phyloP scores from a whole-genome alignment of 2,113 vertebrate genomes.

The Mormoops blainvillei region DNA sequence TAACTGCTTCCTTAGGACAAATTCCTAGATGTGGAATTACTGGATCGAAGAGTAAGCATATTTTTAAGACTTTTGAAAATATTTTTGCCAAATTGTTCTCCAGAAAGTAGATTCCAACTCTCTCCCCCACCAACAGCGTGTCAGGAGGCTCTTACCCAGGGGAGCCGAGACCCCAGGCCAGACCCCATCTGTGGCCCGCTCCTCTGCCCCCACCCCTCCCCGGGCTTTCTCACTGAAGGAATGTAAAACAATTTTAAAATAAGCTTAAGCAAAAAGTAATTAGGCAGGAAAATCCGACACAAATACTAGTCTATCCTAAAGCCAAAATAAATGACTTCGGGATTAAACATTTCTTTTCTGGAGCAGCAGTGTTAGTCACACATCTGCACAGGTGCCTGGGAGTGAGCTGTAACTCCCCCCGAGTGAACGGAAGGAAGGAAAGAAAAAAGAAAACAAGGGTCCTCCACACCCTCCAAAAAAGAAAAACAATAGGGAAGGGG shows the following conservation, averaged over 20 bases:
- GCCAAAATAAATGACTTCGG: constrained; percentile 70
- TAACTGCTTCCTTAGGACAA: constrained; percentile 24
- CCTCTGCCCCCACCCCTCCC: not conserved
- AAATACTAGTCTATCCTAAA: constrained; percentile 58
- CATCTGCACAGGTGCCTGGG: not conserved
- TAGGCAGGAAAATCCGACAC: constrained; percentile 61
- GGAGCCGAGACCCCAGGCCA: not conserved
- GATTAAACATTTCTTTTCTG: constrained; percentile 59
- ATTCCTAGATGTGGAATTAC: constrained; percentile 47
- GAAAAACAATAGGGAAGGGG: not conserved
- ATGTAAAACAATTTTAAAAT: constrained; percentile 62
- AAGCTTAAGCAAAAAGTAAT: constrained; percentile 70
- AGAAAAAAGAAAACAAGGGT: not conserved
- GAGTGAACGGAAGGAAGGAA: not conserved
- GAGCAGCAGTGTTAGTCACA: constrained; percentile 42
- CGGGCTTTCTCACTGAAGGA: constrained; percentile 34
- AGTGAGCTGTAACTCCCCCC: not conserved
- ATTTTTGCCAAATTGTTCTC: constrained; percentile 18
- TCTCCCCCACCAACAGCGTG: not conserved
- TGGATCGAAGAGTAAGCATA: constrained; percentile 53
- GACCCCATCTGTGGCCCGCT: not conserved
- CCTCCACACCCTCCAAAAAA: not conserved
- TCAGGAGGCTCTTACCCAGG: not conserved
- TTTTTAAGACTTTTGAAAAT: constrained; percentile 39
- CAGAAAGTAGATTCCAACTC: not conserved